Conservation (phyloP, 2,888 invertebrate species). For the Mythimna ferrago region DNA sequence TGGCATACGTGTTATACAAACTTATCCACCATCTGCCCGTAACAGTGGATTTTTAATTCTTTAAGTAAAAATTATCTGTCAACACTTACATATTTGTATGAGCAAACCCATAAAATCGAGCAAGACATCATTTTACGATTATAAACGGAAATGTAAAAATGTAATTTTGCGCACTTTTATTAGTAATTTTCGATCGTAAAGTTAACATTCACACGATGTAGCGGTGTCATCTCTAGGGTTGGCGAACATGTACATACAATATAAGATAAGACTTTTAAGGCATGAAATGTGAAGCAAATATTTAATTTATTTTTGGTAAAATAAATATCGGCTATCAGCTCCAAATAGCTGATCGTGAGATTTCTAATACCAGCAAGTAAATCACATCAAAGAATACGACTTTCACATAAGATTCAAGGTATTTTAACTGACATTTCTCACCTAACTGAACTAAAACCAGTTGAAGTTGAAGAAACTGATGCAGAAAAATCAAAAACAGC, state of each 20-base stretch:
- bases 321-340: slow-evolving; percentile 13
- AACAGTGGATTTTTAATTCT: slow-evolving; percentile 23
- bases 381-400: not conserved
- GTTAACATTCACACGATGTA: slow-evolving; percentile 44
- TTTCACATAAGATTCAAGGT: not conserved
- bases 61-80: slow-evolving; percentile 22
- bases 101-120: slow-evolving; percentile 54
- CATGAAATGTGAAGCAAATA: slow-evolving; percentile 22
- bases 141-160: slow-evolving; percentile 50
- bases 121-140: slow-evolving; percentile 57
- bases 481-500: not conserved
- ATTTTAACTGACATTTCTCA: not conserved
- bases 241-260: slow-evolving; percentile 15
- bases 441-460: not conserved
- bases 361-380: not conserved
- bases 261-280: slow-evolving; percentile 31
- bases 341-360: slow-evolving; percentile 3
- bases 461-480: not conserved
- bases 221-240: slow-evolving; percentile 44
- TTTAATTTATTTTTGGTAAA: slow-evolving; percentile 12
- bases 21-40: not conserved
- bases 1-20: slow-evolving; percentile 17
- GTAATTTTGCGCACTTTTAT: slow-evolving; percentile 50
- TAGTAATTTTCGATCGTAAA: slow-evolving; percentile 49
- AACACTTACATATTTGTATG: slow-evolving; percentile 42